Evolutionary conservation across 1,140 invertebrate genomes (phyloP).

Genomic region (Agrypnia vestita): DNA sequence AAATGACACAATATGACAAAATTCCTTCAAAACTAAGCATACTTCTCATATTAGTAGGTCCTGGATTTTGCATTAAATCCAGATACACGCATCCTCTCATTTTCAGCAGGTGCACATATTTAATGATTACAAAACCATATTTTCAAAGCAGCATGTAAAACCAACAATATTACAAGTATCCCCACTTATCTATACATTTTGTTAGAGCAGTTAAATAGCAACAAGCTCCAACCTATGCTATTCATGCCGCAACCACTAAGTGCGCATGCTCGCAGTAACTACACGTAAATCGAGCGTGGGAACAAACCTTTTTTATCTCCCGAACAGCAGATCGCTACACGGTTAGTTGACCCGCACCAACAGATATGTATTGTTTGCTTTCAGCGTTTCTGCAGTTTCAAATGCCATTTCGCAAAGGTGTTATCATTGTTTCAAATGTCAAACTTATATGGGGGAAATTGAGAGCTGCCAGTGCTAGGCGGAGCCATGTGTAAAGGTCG

Average conservation of each 20-base stretch:
- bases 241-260: conserved; percentile 21
- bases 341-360: not conserved
- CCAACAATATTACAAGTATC: not conserved
- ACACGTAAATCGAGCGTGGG: conserved; percentile 61
- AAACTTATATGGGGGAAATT: not conserved
- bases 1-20: too few species aligned
- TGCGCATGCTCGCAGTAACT: conserved; percentile 35
- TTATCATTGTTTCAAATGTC: conserved; percentile 16
- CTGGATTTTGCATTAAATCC: too few species aligned
- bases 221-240: conserved; percentile 41
- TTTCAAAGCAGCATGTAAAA: too few species aligned
- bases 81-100: too few species aligned
- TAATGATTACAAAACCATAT: too few species aligned
- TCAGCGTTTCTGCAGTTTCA: conserved; percentile 21
- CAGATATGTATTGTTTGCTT: conserved; percentile 18
- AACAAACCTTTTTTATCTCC: conserved; percentile 56
- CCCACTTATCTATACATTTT: not conserved
- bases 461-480: too few species aligned
- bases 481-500: too few species aligned
- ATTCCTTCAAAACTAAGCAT: too few species aligned
- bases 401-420: conserved; percentile 36
- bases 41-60: too few species aligned
- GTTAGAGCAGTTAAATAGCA: conserved; percentile 48
- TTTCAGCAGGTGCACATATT: too few species aligned
- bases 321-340: not conserved